A percentile compares a stretch with the other conserved stretches of the same genome.
Conservation (phyloP, 2,888 invertebrate species). For the Alsophila aescularia region DNA sequence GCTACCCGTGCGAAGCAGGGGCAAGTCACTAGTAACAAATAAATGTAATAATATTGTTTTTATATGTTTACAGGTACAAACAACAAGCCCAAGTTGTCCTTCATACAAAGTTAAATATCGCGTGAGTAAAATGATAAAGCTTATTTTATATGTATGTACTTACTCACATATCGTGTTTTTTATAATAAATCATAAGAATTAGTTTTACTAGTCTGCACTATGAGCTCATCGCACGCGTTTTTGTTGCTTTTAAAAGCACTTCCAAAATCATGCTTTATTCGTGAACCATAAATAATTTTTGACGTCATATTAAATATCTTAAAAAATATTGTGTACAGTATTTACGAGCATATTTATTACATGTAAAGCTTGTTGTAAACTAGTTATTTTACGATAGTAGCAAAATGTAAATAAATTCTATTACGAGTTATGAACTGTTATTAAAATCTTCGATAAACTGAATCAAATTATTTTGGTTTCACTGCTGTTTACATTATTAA, state of each 20-base stretch:
- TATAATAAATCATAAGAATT: background rate
- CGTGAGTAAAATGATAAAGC: conserved; percentile 37
- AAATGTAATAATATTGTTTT: background rate
- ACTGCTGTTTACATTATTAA: conserved; percentile 12
- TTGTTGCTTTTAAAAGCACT: too few species aligned
- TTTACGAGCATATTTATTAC: conserved; percentile 5
- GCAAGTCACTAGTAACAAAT: too few species aligned
- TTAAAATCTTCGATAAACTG: conserved; percentile 19
- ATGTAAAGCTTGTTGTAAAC: conserved; percentile 17
- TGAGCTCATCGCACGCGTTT: too few species aligned
- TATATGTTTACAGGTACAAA: conserved; percentile 41
- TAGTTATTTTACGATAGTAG: conserved; percentile 25
- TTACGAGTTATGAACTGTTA: conserved; percentile 19
- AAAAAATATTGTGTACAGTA: background rate
- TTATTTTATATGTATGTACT: background rate
- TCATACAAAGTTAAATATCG: conserved; percentile 20
- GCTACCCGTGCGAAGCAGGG: too few species aligned
- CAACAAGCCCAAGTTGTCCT: conserved; percentile 13
- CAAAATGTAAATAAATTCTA: conserved; percentile 27
- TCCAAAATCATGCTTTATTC: too few species aligned
- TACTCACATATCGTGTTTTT: background rate
- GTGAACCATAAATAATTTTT: too few species aligned
- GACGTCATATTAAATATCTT: background rate
- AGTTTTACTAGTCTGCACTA: too few species aligned
- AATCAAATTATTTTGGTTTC: conserved; percentile 17